Evolutionary conservation across 2,888 invertebrate species (phyloP).

Genomic region (Phlogophora meticulosa): DNA sequence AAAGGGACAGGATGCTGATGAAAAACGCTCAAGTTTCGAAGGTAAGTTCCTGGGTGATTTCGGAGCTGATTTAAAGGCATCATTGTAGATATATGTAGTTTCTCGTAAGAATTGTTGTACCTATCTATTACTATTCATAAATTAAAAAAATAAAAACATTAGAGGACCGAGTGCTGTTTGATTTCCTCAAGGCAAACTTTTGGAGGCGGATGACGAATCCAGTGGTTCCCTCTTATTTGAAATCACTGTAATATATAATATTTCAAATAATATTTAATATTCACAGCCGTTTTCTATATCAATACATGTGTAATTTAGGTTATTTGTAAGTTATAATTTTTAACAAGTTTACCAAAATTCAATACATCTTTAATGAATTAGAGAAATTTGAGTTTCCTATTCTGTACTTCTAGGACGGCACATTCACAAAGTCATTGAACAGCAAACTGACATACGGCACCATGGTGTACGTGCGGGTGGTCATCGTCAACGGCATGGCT

Average conservation of each 20-base stretch:
- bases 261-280: no score
- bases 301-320: no score
- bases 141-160: no score
- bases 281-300: no score
- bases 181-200: not conserved
- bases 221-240: not conserved
- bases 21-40: conserved; percentile 95
- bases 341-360: no score
- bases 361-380: no score
- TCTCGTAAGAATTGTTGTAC: not conserved
- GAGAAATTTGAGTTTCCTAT: no score
- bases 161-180: not conserved
- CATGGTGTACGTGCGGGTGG: conserved; percentile 97
- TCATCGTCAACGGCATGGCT: conserved; percentile 94
- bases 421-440: conserved; percentile 94
- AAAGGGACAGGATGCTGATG: conserved; percentile 97
- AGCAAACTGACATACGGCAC: conserved; percentile 96
- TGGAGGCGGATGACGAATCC: not conserved
- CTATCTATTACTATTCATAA: no score
- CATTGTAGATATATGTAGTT: not conserved
- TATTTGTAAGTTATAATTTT: no score
- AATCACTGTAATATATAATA: no score
- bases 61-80: no score
- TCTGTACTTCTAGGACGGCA: conserved; percentile 93
- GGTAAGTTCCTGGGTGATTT: conserved; percentile 76